Evolutionary conservation across 2,113 vertebrate species (phyloP).

Genomic region (Amphilophus citrinellus): DNA sequence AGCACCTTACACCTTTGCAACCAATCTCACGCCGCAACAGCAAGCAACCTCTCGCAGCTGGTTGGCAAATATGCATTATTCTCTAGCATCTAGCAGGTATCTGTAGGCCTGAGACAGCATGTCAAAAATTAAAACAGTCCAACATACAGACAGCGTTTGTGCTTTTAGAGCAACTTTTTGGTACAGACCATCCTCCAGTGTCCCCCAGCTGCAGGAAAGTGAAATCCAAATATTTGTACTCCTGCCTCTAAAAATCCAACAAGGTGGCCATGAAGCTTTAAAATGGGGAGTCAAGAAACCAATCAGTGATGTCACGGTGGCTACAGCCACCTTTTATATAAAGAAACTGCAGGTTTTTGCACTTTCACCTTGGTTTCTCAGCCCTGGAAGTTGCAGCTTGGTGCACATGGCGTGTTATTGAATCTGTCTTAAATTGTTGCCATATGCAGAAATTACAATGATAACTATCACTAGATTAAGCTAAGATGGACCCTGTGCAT

Average conservation of each 20-base stretch:
- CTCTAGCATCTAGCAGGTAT: no score
- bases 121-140: background rate
- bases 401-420: background rate
- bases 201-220: accelerated
- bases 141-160: background rate
- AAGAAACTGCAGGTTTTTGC: background rate
- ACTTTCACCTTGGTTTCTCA: background rate
- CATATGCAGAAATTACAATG: background rate
- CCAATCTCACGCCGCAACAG: no score
- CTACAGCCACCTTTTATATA: background rate
- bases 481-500: background rate
- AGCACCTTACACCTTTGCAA: no score
- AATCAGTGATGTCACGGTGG: background rate
- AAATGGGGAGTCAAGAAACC: background rate
- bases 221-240: background rate
- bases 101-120: no score
- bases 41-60: no score
- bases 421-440: background rate
- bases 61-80: no score
- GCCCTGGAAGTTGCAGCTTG: background rate
- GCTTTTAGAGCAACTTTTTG: background rate
- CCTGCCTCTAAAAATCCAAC: background rate
- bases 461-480: background rate
- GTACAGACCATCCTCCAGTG: background rate
- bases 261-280: background rate